phyloP scores from a whole-genome alignment of 2,888 invertebrate genomes.

The Netelia virgata region DNA sequence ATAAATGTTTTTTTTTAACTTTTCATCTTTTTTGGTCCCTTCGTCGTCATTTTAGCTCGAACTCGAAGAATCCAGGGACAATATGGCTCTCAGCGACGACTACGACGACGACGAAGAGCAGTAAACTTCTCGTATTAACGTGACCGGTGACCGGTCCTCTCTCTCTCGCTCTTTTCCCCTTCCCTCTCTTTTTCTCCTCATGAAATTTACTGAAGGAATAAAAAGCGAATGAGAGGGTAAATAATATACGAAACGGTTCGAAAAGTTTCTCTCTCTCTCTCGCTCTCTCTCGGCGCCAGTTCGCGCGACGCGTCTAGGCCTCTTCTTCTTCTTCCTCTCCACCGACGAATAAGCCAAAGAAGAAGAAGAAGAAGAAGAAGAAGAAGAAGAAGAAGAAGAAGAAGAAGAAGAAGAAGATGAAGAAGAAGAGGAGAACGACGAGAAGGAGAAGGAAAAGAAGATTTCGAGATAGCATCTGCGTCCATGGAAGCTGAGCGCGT shows the following conservation, averaged over 20 bases:
- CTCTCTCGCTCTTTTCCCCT: background rate
- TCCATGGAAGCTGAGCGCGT: conserved; percentile 73
- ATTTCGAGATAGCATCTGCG: conserved; percentile 79
- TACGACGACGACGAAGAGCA: conserved; percentile 57
- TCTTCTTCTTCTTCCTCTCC: conserved; percentile 47
- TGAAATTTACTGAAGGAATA: conserved; percentile 72
- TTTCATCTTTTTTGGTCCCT: background rate
- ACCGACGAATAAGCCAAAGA: conserved; percentile 50
- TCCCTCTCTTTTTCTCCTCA: conserved; percentile 48
- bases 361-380: conserved; percentile 41
- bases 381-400: too few relatives aligned
- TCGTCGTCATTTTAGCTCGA: conserved; percentile 18
- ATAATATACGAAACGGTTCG: conserved; percentile 70
- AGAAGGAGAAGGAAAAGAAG: conserved; percentile 61
- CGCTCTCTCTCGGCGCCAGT: conserved; percentile 65
- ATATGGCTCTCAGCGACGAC: conserved; percentile 34
- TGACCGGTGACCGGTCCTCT: conserved; percentile 64
- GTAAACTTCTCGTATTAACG: conserved; percentile 72
- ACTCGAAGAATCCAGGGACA: conserved; percentile 32
- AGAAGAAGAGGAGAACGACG: conserved; percentile 49
- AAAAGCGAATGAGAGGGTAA: conserved; percentile 70
- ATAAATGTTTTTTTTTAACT: background rate
- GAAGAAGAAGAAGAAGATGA: conserved; percentile 50
- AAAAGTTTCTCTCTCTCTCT: conserved; percentile 41
- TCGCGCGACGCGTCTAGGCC: conserved; percentile 65